phyloP scores from a whole-genome alignment of 2,797 vertebrate genomes.

The Sebastes flavidus region DNA sequence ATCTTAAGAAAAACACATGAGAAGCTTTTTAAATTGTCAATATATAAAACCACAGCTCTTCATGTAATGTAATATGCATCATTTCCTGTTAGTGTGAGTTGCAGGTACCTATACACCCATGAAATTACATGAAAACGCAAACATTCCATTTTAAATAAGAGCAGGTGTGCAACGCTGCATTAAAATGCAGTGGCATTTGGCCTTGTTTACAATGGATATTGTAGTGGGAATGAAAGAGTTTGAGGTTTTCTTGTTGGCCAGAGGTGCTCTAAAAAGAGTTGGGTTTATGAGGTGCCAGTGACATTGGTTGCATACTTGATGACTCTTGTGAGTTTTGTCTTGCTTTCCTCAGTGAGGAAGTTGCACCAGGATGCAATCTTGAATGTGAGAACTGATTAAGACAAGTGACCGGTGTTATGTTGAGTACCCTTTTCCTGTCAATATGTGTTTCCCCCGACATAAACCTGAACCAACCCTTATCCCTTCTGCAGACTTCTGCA shows the following conservation, averaged over 20 bases:
- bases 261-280: neutral
- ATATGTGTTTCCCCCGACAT: no score
- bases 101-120: neutral
- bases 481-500: no score
- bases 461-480: no score
- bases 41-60: neutral
- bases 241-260: no score
- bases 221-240: neutral
- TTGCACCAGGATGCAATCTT: neutral
- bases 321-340: neutral
- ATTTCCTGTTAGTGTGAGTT: neutral
- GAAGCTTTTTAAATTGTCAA: neutral
- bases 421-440: no score
- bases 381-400: neutral
- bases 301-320: neutral
- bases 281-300: neutral
- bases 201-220: neutral
- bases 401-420: no score
- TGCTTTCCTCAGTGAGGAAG: neutral
- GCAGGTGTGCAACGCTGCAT: neutral
- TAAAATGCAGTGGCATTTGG: neutral
- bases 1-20: neutral
- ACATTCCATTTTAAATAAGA: neutral
- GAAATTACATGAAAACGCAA: no score
- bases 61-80: neutral